Conservation (phyloP, 2,797 vertebrate species). For the Erpetoichthys calabaricus region DNA sequence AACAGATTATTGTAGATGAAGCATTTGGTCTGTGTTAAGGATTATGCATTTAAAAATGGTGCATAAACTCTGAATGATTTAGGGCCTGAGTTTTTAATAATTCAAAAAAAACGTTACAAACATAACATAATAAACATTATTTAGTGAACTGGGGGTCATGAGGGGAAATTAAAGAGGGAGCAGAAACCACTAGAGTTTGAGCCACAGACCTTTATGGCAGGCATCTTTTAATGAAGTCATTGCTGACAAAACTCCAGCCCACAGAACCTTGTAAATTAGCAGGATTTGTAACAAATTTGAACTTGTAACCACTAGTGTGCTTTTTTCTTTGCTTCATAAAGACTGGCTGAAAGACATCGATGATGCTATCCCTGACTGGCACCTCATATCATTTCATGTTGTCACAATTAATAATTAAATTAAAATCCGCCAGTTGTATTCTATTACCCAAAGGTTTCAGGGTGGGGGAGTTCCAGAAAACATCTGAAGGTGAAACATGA, state of each 20-base stretch:
- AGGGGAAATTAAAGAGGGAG: neutral
- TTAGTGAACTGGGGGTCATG: neutral
- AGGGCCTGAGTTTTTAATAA: no score
- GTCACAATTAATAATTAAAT: no score
- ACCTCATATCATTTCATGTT: neutral
- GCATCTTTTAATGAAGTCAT: constrained; percentile 15
- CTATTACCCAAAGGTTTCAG: no score
- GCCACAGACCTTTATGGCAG: neutral
- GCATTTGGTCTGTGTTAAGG: no score
- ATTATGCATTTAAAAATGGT: no score
- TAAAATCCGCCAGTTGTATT: no score
- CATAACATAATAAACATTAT: neutral
- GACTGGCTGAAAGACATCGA: neutral
- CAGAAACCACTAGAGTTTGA: neutral
- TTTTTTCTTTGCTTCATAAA: constrained; percentile 1
- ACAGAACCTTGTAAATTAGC: constrained; percentile 7
- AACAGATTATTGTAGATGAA: no score
- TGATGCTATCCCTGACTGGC: constrained; percentile 2
- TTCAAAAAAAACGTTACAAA: neutral
- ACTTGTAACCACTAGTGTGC: neutral
- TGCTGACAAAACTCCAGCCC: constrained; percentile 9
- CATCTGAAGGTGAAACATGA: no score
- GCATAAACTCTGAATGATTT: no score
- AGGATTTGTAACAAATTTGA: constrained; percentile 3
- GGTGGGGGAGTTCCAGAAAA: no score